Conservation (phyloP, 1,140 invertebrate species). For the Ectropis grisescens region DNA sequence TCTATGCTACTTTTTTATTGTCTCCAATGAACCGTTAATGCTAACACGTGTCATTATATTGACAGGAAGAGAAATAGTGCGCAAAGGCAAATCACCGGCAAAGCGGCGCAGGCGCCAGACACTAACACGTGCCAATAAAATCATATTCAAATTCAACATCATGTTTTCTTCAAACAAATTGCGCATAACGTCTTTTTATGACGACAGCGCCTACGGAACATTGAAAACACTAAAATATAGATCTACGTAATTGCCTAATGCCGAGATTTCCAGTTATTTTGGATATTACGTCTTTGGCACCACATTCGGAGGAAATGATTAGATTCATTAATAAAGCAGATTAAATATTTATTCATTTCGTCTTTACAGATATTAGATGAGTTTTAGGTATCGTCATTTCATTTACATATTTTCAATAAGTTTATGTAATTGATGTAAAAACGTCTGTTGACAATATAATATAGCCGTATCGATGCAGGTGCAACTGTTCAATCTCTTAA, state of each 20-base stretch:
- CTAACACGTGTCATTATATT: slow-evolving; percentile 6
- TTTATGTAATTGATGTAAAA: too few species aligned
- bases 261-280: slow-evolving; percentile 41
- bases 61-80: slow-evolving; percentile 9
- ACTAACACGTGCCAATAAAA: slow-evolving; percentile 40
- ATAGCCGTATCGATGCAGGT: too few species aligned
- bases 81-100: slow-evolving; percentile 2
- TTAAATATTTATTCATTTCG: too few species aligned
- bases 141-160: not conserved
- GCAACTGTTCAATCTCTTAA: too few species aligned
- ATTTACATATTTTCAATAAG: too few species aligned
- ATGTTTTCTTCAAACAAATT: slow-evolving; percentile 22
- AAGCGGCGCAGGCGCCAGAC: not conserved
- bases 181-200: slow-evolving; percentile 30
- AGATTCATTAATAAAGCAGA: too few species aligned
- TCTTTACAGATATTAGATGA: too few species aligned
- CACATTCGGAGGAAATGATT: slow-evolving; percentile 18
- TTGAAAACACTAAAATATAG: slow-evolving; percentile 23
- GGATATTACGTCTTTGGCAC: slow-evolving; percentile 52
- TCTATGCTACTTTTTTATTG: too few species aligned
- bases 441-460: too few species aligned
- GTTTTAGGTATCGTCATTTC: too few species aligned
- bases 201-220: slow-evolving; percentile 12
- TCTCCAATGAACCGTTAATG: too few species aligned
- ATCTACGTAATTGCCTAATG: slow-evolving; percentile 29